A percentile compares a stretch with the other conserved stretches of the same genome.
These are phyloP conservation scores for Thaumetopoea pityocampa DNA, from an alignment of 1,140 invertebrate genomes.

Conservation along the genomic window DNA sequence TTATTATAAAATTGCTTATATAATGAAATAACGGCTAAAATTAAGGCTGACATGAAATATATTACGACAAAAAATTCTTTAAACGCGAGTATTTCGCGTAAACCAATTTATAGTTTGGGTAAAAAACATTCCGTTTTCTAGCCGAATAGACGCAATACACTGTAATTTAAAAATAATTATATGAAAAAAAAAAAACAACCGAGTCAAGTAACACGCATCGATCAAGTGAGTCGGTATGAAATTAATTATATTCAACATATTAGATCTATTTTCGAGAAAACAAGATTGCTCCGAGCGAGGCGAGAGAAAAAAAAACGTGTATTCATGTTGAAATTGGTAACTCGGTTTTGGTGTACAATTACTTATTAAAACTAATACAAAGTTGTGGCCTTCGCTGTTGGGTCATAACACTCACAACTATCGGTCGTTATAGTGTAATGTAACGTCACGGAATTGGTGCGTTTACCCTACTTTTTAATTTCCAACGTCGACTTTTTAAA, in stretches of 20 bases:
- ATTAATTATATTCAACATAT: slow-evolving; percentile 71
- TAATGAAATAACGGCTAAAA: slow-evolving; percentile 32
- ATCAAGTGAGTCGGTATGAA: slow-evolving; percentile 55
- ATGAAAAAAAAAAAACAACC: slow-evolving; percentile 45
- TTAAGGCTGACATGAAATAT: slow-evolving; percentile 24
- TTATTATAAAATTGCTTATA: slow-evolving; percentile 44
- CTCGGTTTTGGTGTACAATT: slow-evolving; percentile 57
- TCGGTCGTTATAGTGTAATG: slow-evolving; percentile 23
- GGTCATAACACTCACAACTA: slow-evolving; percentile 29
- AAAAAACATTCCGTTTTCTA: slow-evolving; percentile 52
- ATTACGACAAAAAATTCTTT: slow-evolving; percentile 36
- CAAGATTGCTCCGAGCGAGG: slow-evolving; percentile 55
- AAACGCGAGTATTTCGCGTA: slow-evolving; percentile 55
- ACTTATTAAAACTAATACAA: slow-evolving; percentile 63
- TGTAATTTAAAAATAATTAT: slow-evolving; percentile 67
- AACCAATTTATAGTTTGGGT: slow-evolving; percentile 39
- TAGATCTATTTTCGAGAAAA: slow-evolving; percentile 71
- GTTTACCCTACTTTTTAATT: slow-evolving; percentile 31
- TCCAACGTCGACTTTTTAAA: slow-evolving; percentile 12
- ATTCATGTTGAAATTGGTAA: slow-evolving; percentile 63
- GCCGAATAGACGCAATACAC: slow-evolving; percentile 57
- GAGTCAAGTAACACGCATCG: slow-evolving; percentile 55
- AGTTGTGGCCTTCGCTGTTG: slow-evolving; percentile 36
- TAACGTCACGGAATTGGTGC: slow-evolving; percentile 23
- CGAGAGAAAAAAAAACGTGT: slow-evolving; percentile 52